Base-by-base conservation (phyloP, 2,888 invertebrate species). In the Tupiocoris notatus region DNA sequence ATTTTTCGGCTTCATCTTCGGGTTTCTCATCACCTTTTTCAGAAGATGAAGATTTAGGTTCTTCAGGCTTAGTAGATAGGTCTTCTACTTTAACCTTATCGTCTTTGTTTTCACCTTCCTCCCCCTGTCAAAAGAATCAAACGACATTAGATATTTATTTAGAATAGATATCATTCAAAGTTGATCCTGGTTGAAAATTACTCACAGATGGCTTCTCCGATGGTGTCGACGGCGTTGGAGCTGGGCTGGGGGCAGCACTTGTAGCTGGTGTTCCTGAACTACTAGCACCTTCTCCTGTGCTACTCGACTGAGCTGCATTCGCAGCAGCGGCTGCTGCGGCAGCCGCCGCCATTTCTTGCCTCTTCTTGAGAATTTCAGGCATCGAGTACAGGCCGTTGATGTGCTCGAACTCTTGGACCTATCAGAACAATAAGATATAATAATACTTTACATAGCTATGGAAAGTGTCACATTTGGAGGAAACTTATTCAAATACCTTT, bases 341-440 rank as follows among this genome's bases (percentile, higher is more conserved):
- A 21, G 89, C 22, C 39, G 57, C 75, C 7, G 66, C 75, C 9
- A 77, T 88, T 0, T 92, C 91, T 0, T 93, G 91, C 7, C 73
- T 61, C 83, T 91, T 94, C 64, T 92, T 89, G 80, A 93, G 91
- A 81, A 94, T 87, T 83, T 95, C 95, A 0, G 98, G 97, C 95
- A 99, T 96, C 82, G 96, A 97, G 84, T 97, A 96, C 81, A 94
- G 93, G 0, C 98, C 98, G 83, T 99, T 99, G 79, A 98, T 96
- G 82, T 94, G 92, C 83, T 99, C 99, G 84, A 99, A 99, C 83
- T 99, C 99, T 84, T 98, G 98, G 39, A 98, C 97, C 88, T 88
- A 76, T 54, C 12, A 12, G 12, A 54, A 54, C 7, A 54, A 12
- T 54, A 54, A 54, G 12, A 54, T 54, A 12, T 12, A 54, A 12